Base-by-base conservation (phyloP, 2,797 vertebrate genomes). In the Semotilus atromaculatus region DNA sequence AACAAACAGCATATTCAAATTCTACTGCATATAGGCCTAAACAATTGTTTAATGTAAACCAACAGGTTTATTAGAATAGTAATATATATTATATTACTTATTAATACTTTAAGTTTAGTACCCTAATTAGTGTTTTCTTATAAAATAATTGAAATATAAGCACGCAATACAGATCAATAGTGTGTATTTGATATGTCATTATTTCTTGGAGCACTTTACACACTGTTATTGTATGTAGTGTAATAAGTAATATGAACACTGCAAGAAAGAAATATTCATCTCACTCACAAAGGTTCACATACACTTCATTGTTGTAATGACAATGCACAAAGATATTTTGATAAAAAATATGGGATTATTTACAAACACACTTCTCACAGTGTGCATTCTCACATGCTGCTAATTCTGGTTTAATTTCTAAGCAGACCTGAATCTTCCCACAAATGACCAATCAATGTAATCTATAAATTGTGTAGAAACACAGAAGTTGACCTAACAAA, bases 281-380 rank as follows among this genome's bases (percentile, higher is more conserved):
- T 23, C 48, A 16, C 34, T 40, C 34, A 40, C 13, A 38, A 10
- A 76, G 16, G 16, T 77, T 19, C 7, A 40, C 23, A 21, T n/a
- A n/a, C 13, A 16, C 21, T 36, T 58, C 1, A 38, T 36, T 76
- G 4, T 38, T 76, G 21, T 58, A 58, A 38, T 21, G 16, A 36
- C 9, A 75, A 36, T 6, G 7, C 34, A 16, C 48, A 36, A 55
- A 55, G 5, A 38, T n/a, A 18, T 23, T 48, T 73, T 40, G 72
- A 74, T 74, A 48, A 21, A 73, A 51, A 73, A 23, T 2, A 71
- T 26, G 68, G 7, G n/a, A 71, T 71, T 8, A 71, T 71, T 71
- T 43, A 10, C 29, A 48, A 64, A 64, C n/a, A 7, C 11, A 40
- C n/a, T n/a, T 9, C 53, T 55, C 21, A 55, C 21, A 55, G 58